These are phyloP conservation scores for Proteles cristata DNA, from an alignment of 2,113 vertebrate species.

Conservation along the genomic window DNA sequence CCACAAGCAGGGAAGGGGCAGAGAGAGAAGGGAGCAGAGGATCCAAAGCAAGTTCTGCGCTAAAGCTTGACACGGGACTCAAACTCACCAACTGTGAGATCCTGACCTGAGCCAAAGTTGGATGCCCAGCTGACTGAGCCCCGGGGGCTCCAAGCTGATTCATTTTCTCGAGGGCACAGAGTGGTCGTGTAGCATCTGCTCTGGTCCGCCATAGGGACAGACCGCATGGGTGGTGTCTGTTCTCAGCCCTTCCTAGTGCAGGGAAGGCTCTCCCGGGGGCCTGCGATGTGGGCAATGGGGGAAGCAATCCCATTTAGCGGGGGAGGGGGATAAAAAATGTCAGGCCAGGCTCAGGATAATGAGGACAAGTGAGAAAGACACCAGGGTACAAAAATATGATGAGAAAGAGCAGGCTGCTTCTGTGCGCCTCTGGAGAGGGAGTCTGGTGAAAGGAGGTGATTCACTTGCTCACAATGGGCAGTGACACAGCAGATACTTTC, in stretches of 20 bases:
- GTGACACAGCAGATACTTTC: not conserved
- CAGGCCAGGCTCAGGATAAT: not conserved
- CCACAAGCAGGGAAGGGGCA: too few relatives aligned
- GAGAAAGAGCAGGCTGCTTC: not conserved
- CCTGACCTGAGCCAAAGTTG: too few relatives aligned
- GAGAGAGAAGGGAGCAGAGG: too few relatives aligned
- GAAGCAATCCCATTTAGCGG: not conserved
- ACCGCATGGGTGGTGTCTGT: fast-evolving
- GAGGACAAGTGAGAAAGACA: not conserved
- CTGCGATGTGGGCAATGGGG: fast-evolving
- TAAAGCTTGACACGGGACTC: too few relatives aligned
- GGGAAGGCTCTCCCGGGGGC: not conserved
- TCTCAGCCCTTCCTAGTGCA: fast-evolving
- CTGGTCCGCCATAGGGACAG: too few relatives aligned
- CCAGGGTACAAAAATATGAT: not conserved
- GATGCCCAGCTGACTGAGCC: too few relatives aligned
- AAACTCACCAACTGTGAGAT: too few relatives aligned
- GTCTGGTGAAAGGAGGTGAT: not conserved
- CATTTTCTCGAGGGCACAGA: not conserved
- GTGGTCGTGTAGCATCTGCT: fast-evolving
- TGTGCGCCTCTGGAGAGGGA: not conserved
- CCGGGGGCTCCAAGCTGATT: not conserved
- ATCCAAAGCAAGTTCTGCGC: too few relatives aligned
- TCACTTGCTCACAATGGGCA: not conserved
- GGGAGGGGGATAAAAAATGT: not conserved